phyloP scores from a whole-genome alignment of 1,140 invertebrate genomes.

The Solenopsis fugax region DNA sequence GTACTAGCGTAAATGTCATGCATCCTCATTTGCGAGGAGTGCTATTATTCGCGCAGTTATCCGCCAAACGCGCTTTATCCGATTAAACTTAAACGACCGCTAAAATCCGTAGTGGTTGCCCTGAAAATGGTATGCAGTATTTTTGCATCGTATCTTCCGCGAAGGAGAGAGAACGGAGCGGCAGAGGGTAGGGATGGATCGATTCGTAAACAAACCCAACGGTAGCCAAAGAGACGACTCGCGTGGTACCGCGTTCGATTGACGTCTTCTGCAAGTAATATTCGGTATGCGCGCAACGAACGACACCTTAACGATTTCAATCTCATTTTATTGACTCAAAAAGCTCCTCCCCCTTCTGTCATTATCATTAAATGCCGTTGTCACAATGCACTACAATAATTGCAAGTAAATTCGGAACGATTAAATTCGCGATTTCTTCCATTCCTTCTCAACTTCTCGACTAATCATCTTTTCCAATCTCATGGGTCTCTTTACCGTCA shows the following conservation, averaged over 20 bases:
- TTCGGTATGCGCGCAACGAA: slow-evolving; percentile 13
- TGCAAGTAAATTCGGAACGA: not conserved
- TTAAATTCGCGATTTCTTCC: not conserved
- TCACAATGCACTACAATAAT: not conserved
- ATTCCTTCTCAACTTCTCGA: not conserved
- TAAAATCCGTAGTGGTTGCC: slow-evolving; percentile 15
- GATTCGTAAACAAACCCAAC: slow-evolving; percentile 54
- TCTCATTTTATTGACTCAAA: slow-evolving; percentile 19
- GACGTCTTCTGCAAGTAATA: slow-evolving; percentile 41
- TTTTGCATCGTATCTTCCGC: slow-evolving; percentile 43
- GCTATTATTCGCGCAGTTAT: slow-evolving; percentile 13
- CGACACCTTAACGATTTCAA: not conserved
- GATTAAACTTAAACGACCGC: slow-evolving; percentile 33
- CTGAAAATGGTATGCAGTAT: slow-evolving; percentile 44
- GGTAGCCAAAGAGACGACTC: slow-evolving; percentile 60
- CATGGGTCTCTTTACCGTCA: slow-evolving; percentile 75
- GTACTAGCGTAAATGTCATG: slow-evolving; percentile 12
- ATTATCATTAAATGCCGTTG: not conserved
- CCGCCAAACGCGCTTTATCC: slow-evolving; percentile 21
- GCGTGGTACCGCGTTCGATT: slow-evolving; percentile 35
- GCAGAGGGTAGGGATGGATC: slow-evolving; percentile 28
- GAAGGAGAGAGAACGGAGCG: not conserved
- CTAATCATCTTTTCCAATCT: slow-evolving; percentile 73
- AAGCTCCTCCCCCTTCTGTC: no score
- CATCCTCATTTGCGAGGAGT: not conserved